Conservation (phyloP, 2,113 vertebrate genomes). For the Tachycineta bicolor region DNA sequence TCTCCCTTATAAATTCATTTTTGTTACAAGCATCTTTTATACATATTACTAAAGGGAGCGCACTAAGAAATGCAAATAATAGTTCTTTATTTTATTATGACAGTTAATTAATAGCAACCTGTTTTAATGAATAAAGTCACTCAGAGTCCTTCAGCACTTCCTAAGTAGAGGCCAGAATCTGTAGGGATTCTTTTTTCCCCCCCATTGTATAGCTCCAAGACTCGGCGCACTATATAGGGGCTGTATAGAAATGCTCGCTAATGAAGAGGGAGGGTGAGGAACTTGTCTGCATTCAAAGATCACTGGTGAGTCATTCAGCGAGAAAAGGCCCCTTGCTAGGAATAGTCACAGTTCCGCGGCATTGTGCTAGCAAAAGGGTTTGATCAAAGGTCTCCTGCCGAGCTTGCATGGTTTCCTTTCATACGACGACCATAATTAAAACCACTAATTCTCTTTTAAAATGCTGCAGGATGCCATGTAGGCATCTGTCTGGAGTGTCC, state of each 20-base stretch:
- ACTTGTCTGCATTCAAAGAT: constrained; percentile 88
- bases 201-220: constrained; percentile 80
- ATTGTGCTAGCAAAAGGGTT: constrained; percentile 86
- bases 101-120: constrained; percentile 91
- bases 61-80: constrained; percentile 85
- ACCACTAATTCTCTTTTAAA: constrained; percentile 91
- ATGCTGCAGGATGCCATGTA: constrained; percentile 89
- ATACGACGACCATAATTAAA: constrained; percentile 88
- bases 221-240: constrained; percentile 77
- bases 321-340: constrained; percentile 85
- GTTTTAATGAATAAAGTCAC: constrained; percentile 90
- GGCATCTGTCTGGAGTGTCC: constrained; percentile 89
- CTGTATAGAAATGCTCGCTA: constrained; percentile 89
- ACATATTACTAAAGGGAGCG: constrained; percentile 78
- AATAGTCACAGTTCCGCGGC: constrained; percentile 87
- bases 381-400: constrained; percentile 82
- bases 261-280: constrained; percentile 87
- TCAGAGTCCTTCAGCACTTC: constrained; percentile 85
- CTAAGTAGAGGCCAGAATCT: constrained; percentile 83
- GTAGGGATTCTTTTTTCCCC: constrained; percentile 80
- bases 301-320: constrained; percentile 87
- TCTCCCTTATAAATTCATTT: constrained; percentile 75
- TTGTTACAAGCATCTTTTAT: constrained; percentile 83
- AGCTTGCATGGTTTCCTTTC: constrained; percentile 87
- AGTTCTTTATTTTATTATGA: constrained; percentile 89